These are phyloP conservation scores for Ammodytes dubius DNA, from an alignment of 2,113 vertebrate genomes.

Conservation along the genomic window DNA sequence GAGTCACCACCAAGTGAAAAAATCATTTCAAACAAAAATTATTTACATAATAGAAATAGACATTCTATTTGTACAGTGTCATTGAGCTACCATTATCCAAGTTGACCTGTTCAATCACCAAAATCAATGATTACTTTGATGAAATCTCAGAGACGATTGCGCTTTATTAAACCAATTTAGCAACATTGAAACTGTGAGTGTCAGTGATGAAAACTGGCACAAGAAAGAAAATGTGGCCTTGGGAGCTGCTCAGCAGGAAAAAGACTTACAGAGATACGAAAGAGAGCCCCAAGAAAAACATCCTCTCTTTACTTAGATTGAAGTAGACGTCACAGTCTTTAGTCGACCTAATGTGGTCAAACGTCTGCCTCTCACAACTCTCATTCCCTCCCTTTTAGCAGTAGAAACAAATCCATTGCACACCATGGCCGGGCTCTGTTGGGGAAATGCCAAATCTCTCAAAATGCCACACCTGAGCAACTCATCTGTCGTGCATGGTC, in stretches of 20 bases:
- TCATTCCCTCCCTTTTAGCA: not conserved
- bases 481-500: conserved; percentile 35
- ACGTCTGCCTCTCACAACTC: not conserved
- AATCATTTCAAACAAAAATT: not conserved
- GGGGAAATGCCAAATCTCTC: conserved; percentile 25
- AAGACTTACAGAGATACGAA: not conserved
- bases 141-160: not conserved
- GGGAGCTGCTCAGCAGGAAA: not conserved
- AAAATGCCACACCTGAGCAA: conserved; percentile 48
- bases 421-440: not conserved
- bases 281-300: not conserved
- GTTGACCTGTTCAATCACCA: not conserved
- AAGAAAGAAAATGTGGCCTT: not conserved
- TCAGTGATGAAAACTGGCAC: conserved; percentile 5
- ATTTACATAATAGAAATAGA: not conserved
- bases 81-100: not conserved
- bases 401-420: conserved; percentile 2
- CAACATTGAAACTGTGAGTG: not conserved
- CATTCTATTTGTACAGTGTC: not conserved
- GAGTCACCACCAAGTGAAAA: not conserved
- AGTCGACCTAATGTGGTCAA: conserved; percentile 3
- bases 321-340: conserved; percentile 4
- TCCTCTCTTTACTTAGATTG: not conserved
- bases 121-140: not conserved
- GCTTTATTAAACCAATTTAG: not conserved